Evolutionary conservation across 1,140 invertebrate species (phyloP).

Genomic region (Bombus fervidus): DNA sequence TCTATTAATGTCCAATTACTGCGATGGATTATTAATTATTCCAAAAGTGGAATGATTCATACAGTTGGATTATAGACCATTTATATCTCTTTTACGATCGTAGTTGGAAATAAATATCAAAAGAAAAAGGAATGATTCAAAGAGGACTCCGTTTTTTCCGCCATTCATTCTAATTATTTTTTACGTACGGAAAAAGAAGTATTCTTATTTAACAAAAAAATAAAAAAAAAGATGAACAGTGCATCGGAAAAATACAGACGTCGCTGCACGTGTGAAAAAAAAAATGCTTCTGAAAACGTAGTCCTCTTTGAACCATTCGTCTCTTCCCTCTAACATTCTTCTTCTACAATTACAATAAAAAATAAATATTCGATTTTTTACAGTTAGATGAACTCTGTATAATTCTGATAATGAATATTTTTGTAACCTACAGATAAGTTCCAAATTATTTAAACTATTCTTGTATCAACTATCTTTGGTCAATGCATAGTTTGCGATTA

Average conservation of each 20-base stretch:
- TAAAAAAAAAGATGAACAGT: not conserved
- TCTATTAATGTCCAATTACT: not conserved
- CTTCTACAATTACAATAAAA: not conserved
- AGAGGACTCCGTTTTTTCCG: not conserved
- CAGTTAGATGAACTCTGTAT: not conserved
- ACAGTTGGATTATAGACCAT: not conserved
- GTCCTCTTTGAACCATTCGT: not conserved
- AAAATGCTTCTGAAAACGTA: not conserved
- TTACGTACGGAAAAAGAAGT: not conserved
- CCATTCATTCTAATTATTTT: not conserved
- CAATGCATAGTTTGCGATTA: no score
- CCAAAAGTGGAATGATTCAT: not conserved
- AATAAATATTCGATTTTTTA: not conserved
- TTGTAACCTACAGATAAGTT: no score
- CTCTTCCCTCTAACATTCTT: not conserved
- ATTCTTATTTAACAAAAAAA: not conserved
- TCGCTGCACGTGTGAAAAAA: not conserved
- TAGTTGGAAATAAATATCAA: not conserved
- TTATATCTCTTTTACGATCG: not conserved
- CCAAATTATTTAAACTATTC: not conserved
- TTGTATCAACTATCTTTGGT: no score
- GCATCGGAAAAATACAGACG: not conserved
- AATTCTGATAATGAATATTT: not conserved
- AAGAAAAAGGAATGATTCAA: not conserved
- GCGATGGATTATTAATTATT: not conserved